Evolutionary conservation across 1,140 invertebrate genomes (phyloP), one percentile per base, ranked within the genome.

Genomic region (Ectropis grisescens): DNA sequence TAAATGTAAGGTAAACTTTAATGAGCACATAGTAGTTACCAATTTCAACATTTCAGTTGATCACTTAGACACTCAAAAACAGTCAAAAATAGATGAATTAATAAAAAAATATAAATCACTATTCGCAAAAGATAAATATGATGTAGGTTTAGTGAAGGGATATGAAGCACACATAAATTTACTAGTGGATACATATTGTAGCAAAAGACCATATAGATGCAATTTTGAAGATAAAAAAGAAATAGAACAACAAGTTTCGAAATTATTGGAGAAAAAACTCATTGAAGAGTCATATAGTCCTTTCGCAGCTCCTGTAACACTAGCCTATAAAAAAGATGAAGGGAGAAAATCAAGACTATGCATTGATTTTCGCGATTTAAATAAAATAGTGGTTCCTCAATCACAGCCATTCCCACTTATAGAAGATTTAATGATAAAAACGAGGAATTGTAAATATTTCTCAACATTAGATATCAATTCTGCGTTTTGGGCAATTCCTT

Each of bases 401-500:
- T n/a, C n/a, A n/a, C n/a, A n/a, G n/a, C n/a, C n/a, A n/a, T n/a
- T n/a, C n/a, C n/a, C n/a, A n/a, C n/a, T n/a, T n/a, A n/a, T n/a
- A n/a, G n/a, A n/a, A n/a, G n/a, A n/a, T n/a, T n/a, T n/a, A n/a
- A n/a, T n/a, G n/a, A n/a, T n/a, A n/a, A n/a, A n/a, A n/a, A n/a
- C n/a, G n/a, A n/a, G n/a, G n/a, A n/a, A n/a, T n/a, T n/a, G n/a
- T n/a, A n/a, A n/a, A n/a, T n/a, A n/a, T n/a, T n/a, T n/a, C n/a
- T n/a, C n/a, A n/a, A n/a, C n/a, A n/a, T n/a, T n/a, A n/a, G n/a
- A n/a, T n/a, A n/a, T 75, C 16, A 75, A 69, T 45, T 70, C 60
- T 7, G 71, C 72, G 7, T 80, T 74, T 37, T 76, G 67, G 68
- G 68, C 67, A 12, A 72, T 75, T n/a, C 62, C 66, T 1, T 10